Evolutionary conservation across 1,140 invertebrate species (phyloP), one percentile per base, ranked within the genome.

Genomic region (Meloidogyne exigua): DNA sequence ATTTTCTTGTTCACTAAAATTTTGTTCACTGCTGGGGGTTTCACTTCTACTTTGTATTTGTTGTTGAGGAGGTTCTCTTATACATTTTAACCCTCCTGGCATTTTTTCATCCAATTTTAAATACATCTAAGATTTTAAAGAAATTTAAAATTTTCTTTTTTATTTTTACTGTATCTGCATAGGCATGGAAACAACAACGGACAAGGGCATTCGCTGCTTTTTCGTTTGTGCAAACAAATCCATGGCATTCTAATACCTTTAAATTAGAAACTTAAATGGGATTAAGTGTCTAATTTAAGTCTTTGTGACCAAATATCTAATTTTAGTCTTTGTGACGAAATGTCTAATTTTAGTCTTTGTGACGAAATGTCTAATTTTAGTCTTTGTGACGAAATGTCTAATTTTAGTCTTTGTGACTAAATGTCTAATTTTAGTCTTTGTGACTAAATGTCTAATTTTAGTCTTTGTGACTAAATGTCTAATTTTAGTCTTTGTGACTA

Each of bases 211-310:
- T 88, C 15, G 85, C 86, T 13, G 84, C 82, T 36, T 74, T 84
- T 65, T 84, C 86, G 75, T 87, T 87, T 13, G 85, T 95, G 89
- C 95, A 98, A 82, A 99, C 95, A 88, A 99, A 99, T 32, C 95
- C 95, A 89, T 99, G 96, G 90, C 96, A 99, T 89, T 99, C 96
- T 13, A 99, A 90, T 18, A 99, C 88, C 79, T 85, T 25, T 44
- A 81, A 72, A 44, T 65, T 18, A 23, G 0, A 9, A 13, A 4
- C 15, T 49, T 4, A 49, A 10, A 39, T 39, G 10, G 10, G 9
- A 39, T 10, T 0, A 39, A 10, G 9, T 10, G 36, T 39, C 2
- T 39, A 39, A 57, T n/a, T n/a, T 57, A n/a, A 0, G 0, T n/a
- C 3, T 57, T 57, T 4, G 49, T 57, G 49, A 1, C 49, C 4